Percentiles rank a stretch among this genome's conserved stretches.
These are phyloP conservation scores for Anguilla rostrata DNA, from an alignment of 2,113 vertebrate genomes.

Conservation along the genomic window DNA sequence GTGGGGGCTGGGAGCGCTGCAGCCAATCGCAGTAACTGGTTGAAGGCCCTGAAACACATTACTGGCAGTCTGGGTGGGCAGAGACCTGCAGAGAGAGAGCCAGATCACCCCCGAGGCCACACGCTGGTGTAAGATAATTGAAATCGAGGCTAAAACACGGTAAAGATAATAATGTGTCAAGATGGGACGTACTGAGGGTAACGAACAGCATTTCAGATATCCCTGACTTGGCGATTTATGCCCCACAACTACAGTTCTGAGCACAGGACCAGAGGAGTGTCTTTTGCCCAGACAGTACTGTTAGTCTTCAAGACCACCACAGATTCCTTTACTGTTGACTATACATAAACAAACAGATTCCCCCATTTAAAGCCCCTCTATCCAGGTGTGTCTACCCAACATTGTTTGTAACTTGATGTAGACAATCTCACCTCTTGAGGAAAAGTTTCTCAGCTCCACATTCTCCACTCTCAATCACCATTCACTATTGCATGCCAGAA, in stretches of 20 bases:
- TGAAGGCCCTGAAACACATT: constrained; percentile 43
- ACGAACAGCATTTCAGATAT: constrained; percentile 25
- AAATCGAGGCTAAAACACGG: constrained; percentile 32
- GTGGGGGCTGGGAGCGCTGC: constrained; percentile 29
- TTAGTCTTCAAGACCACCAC: constrained; percentile 13
- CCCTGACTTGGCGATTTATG: constrained; percentile 21
- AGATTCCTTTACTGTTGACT: background rate
- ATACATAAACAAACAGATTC: background rate
- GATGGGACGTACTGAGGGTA: constrained; percentile 23
- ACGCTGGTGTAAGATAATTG: constrained; percentile 35
- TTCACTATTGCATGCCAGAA: too few species aligned
- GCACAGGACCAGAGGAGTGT: background rate
- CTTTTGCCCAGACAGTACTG: background rate
- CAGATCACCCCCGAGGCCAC: constrained; percentile 19
- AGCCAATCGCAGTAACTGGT: constrained; percentile 47
- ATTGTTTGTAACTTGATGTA: background rate
- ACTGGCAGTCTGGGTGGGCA: constrained; percentile 35
- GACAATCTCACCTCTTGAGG: background rate
- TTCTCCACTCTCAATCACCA: background rate
- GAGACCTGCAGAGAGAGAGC: constrained; percentile 35
- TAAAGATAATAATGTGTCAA: constrained; percentile 37
- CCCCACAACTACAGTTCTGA: background rate
- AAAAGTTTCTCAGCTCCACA: background rate
- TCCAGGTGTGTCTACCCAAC: background rate
- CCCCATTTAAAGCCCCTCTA: background rate